Percentiles rank a stretch among this genome's conserved stretches.
These are phyloP conservation scores for Carpatolechia fugitivella DNA, from an alignment of 2,888 invertebrate genomes.

Conservation along the genomic window DNA sequence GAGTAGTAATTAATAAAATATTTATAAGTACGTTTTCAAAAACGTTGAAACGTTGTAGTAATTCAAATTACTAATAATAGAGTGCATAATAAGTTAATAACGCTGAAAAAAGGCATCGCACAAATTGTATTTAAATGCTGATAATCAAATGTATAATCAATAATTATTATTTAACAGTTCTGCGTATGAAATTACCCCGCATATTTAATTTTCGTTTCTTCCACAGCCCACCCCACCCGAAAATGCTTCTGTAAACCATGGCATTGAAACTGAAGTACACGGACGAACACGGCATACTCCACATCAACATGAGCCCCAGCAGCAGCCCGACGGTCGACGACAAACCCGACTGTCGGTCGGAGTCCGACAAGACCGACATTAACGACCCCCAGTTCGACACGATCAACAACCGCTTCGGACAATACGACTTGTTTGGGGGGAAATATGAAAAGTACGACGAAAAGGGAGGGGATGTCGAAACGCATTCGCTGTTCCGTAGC, in stretches of 20 bases:
- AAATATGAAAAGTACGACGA: slow-evolving; percentile 55
- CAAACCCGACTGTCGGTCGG: slow-evolving; percentile 17
- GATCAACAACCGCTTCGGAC: slow-evolving; percentile 66
- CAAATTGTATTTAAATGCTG: too few relatives aligned
- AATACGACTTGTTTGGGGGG: slow-evolving; percentile 68
- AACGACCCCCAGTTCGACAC: slow-evolving; percentile 65
- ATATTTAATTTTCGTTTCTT: slow-evolving; percentile 12
- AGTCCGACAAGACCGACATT: slow-evolving; percentile 36
- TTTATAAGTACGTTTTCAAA: too few relatives aligned
- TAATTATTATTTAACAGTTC: too few relatives aligned
- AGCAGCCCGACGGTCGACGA: slow-evolving; percentile 37
- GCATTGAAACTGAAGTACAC: slow-evolving; percentile 69
- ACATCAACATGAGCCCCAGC: slow-evolving; percentile 68
- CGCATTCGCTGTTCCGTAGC: slow-evolving; percentile 65
- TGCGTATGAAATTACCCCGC: too few relatives aligned
- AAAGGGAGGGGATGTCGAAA: slow-evolving; percentile 34
- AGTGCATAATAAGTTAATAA: too few relatives aligned
- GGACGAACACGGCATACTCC: slow-evolving; percentile 70
- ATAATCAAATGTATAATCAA: too few relatives aligned
- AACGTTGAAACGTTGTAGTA: too few relatives aligned
- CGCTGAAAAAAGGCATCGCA: too few relatives aligned
- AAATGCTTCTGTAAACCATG: slow-evolving; percentile 42
- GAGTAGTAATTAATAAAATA: too few relatives aligned
- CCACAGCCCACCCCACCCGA: slow-evolving; percentile 19
- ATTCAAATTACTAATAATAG: too few relatives aligned